phyloP scores from a whole-genome alignment of 92 coral and sea anemone genomes.

The Epizoanthus scotinus region DNA sequence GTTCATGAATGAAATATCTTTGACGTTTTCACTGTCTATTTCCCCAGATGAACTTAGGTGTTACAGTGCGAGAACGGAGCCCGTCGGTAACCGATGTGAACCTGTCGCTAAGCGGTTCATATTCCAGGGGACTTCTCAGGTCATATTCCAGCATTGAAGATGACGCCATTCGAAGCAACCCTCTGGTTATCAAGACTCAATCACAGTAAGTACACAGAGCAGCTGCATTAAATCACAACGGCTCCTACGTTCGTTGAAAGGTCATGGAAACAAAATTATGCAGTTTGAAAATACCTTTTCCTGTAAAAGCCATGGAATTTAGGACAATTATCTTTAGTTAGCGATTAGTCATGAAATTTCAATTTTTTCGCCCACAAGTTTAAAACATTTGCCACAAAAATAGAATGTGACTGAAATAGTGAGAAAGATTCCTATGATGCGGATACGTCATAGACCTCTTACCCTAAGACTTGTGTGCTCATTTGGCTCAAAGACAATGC shows the following conservation, averaged over 20 bases:
- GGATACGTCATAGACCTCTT: too few relatives aligned
- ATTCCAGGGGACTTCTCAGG: constrained; percentile 83
- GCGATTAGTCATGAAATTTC: too few relatives aligned
- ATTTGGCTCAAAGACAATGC: too few relatives aligned
- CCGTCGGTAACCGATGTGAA: constrained; percentile 57
- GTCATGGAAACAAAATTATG: not conserved
- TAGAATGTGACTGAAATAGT: too few relatives aligned
- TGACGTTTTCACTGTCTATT: not conserved
- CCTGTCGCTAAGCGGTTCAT: constrained; percentile 69
- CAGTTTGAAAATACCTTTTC: too few relatives aligned
- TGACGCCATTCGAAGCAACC: constrained; percentile 84
- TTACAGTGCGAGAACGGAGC: constrained; percentile 54
- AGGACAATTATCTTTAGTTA: too few relatives aligned
- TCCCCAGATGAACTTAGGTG: constrained; percentile 45
- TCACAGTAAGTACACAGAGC: constrained; percentile 64
- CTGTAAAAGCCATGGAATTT: too few relatives aligned
- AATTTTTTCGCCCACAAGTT: too few relatives aligned
- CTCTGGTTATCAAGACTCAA: constrained; percentile 82
- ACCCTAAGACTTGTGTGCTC: too few relatives aligned
- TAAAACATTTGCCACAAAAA: too few relatives aligned
- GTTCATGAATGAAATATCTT: not conserved
- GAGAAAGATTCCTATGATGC: too few relatives aligned
- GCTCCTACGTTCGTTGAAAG: not conserved
- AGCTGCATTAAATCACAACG: not conserved
- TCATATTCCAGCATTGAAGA: constrained; percentile 93